Base-by-base conservation (phyloP, 2,888 invertebrate species). In the Periphyllus acericola region DNA sequence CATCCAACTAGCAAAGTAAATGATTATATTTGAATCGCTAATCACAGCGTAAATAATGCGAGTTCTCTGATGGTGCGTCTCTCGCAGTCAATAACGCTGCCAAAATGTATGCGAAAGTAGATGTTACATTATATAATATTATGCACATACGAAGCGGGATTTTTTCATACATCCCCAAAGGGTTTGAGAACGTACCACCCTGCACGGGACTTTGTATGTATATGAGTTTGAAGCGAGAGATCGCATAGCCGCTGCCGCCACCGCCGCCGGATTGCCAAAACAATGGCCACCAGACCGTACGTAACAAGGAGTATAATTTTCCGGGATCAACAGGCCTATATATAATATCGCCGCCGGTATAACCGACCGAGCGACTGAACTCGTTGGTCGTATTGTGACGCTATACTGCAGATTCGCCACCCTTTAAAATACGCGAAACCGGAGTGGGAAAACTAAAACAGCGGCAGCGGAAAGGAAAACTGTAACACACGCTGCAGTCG, bases 301-400 rank as follows among this genome's bases (percentile, higher is more conserved):
- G 25, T 25, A n/a, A 68, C 29, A 8, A n/a, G 11, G 25, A 25
- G 68, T 11, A 68, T 29, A 29, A 68, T 68, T 68, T 68, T n/a
- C 68, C 68, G 29, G 29, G 68, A 68, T 68, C 68, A 68, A 68
- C 68, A 68, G 68, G 68, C 68, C 68, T 21, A n/a, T 68, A 68
- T 6, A 68, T n/a, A 46, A 46, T 46, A 46, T 46, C 46, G 14
- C 14, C 11, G n/a, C n/a, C 14, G 14, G 68, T 9, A 6, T 25
- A 25, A 11, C 25, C 68, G 68, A 68, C 68, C 29, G 68, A 3
- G 68, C 29, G 68, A 46, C 46, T 46, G 46, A 9, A 8, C n/a
- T 66, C 66, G 21, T n/a, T 6, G 68, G 29, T 29, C 11, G 68
- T 29, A n/a, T n/a, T 11, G 25, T n/a, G 11, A n/a, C 9, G 68